These are phyloP conservation scores for Embidobia sp. DNA, from an alignment of 2,888 invertebrate genomes.

Conservation along the genomic window DNA sequence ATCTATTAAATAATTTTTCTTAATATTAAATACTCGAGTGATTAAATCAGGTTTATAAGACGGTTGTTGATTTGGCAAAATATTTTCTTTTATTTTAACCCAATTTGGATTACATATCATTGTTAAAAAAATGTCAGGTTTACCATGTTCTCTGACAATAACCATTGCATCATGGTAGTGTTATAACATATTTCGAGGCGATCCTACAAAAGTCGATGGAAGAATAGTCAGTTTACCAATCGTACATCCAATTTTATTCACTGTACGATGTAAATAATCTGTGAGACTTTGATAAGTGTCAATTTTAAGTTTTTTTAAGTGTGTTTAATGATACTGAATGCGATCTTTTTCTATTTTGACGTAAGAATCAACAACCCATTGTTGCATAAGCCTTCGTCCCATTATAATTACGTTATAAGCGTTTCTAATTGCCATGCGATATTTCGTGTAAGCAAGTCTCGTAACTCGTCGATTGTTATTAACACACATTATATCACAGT, in stretches of 20 bases:
- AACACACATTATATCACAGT: constrained; percentile 13
- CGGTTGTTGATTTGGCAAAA: constrained; percentile 10
- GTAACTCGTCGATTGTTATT: constrained; percentile 1
- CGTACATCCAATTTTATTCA: not conserved
- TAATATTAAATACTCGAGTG: constrained; percentile 13
- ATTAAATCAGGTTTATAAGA: constrained; percentile 19
- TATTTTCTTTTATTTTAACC: constrained; percentile 13
- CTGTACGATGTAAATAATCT: constrained; percentile 8
- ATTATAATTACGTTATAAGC: not conserved
- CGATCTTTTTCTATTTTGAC: too few relatives aligned
- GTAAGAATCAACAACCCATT: too few relatives aligned
- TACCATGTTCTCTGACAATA: constrained; percentile 6
- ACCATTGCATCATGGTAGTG: constrained; percentile 34
- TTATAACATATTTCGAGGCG: constrained; percentile 20
- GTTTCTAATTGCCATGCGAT: constrained; percentile 4
- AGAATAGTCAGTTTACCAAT: constrained; percentile 13
- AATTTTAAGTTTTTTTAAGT: not conserved
- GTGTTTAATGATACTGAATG: too few relatives aligned
- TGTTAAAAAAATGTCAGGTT: constrained; percentile 6
- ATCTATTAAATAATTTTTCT: constrained; percentile 11
- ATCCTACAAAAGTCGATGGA: constrained; percentile 19
- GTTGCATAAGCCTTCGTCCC: constrained; percentile 9
- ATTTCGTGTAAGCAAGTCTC: not conserved
- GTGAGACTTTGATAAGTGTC: constrained; percentile 12
- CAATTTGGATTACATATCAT: constrained; percentile 14